These are phyloP conservation scores for Odontomachus brunneus DNA, from an alignment of 1,140 invertebrate species.

Conservation along the genomic window DNA sequence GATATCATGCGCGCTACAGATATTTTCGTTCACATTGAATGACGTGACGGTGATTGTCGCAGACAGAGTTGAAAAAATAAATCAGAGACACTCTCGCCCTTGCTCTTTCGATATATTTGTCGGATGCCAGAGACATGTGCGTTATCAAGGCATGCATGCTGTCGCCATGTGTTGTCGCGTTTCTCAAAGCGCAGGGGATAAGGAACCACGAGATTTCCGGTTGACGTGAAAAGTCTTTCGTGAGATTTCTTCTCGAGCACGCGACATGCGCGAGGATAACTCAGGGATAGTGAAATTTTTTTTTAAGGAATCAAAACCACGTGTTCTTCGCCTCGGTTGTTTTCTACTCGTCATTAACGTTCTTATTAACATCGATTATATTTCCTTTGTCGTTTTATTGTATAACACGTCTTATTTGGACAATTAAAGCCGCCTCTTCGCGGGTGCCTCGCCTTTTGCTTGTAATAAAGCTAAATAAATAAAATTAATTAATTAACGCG, in stretches of 20 bases:
- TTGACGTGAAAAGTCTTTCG: conserved; percentile 25
- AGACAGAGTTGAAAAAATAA: conserved; percentile 24
- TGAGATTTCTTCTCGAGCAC: neutral
- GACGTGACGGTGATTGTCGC: neutral
- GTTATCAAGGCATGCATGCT: conserved; percentile 46
- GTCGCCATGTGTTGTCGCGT: conserved; percentile 50
- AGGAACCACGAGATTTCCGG: conserved; percentile 27
- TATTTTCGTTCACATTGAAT: neutral
- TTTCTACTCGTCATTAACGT: too few relatives aligned
- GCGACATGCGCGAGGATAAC: neutral
- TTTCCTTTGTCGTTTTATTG: too few relatives aligned
- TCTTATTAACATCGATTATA: too few relatives aligned
- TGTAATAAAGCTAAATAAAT: too few relatives aligned
- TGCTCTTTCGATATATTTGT: conserved; percentile 14
- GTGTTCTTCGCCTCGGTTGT: too few relatives aligned
- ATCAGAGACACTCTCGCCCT: neutral
- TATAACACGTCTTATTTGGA: too few relatives aligned
- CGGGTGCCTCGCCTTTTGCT: too few relatives aligned
- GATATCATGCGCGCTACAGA: neutral
- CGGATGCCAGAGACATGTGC: conserved; percentile 5
- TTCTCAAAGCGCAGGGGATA: neutral
- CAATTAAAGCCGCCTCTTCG: too few relatives aligned
- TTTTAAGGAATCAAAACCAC: neutral
- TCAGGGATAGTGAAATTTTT: conserved; percentile 4
- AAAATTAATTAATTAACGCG: too few relatives aligned